phyloP scores from a whole-genome alignment of 1,140 invertebrate genomes.

The Rhopalosiphum maidis region DNA sequence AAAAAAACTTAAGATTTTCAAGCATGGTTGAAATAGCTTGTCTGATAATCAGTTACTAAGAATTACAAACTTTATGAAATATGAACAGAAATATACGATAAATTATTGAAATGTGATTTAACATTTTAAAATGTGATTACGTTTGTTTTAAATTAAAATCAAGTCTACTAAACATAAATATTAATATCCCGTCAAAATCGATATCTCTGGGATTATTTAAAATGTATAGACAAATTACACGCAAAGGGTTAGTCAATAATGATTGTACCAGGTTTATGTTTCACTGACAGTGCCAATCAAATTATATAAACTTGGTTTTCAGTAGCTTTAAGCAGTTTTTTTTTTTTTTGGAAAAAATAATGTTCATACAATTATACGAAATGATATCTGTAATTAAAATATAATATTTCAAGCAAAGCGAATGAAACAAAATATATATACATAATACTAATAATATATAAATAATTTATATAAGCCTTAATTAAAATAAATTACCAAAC shows the following conservation, averaged over 20 bases:
- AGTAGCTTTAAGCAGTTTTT: not conserved
- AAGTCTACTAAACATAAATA: not conserved
- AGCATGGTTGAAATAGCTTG: not conserved
- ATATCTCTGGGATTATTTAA: not conserved
- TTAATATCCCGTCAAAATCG: not conserved
- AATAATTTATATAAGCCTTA: no score
- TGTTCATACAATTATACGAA: no score
- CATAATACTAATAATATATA: no score
- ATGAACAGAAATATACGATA: not conserved
- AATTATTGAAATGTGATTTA: not conserved
- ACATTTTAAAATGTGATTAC: not conserved
- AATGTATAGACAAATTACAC: not conserved
- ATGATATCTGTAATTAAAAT: not conserved
- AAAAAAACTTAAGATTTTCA: not conserved
- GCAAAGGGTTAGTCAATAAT: not conserved
- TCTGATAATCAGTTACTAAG: not conserved
- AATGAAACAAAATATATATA: no score
- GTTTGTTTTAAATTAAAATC: not conserved
- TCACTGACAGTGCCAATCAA: not conserved
- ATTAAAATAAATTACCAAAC: no score
- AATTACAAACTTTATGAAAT: not conserved
- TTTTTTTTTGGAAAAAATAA: no score
- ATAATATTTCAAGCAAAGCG: not conserved
- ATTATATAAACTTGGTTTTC: no score
- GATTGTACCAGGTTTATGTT: not conserved